phyloP scores from a whole-genome alignment of 1,140 invertebrate genomes.

The Nomia melanderi region DNA sequence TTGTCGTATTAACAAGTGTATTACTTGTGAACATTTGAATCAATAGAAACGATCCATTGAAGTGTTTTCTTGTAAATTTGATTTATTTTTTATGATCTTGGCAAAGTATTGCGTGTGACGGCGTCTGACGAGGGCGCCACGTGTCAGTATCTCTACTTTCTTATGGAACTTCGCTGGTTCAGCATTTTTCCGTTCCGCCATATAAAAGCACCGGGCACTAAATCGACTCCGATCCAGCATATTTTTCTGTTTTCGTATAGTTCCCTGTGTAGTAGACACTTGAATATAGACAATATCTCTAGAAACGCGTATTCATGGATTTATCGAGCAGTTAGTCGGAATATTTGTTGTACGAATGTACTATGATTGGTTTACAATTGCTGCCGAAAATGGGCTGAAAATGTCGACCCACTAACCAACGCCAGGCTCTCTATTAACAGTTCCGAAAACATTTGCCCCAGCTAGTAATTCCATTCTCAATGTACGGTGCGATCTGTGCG shows the following conservation, averaged over 20 bases:
- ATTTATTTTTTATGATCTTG: constrained; percentile 44
- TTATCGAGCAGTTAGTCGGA: constrained; percentile 7
- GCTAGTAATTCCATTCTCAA: constrained; percentile 71
- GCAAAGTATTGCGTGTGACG: constrained; percentile 32
- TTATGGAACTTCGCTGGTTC: constrained; percentile 63
- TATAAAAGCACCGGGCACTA: constrained; percentile 58
- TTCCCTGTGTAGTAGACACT: neutral
- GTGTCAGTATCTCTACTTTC: constrained; percentile 64
- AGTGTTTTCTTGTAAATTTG: constrained; percentile 30
- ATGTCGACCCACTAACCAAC: constrained; percentile 72
- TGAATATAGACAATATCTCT: neutral
- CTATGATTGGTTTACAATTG: constrained; percentile 67
- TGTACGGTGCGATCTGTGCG: constrained; percentile 54
- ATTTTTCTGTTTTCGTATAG: constrained; percentile 37
- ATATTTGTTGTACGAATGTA: constrained; percentile 21
- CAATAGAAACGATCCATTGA: too few species aligned
- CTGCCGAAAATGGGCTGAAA: constrained; percentile 71
- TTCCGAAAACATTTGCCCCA: constrained; percentile 78
- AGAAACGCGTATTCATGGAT: constrained; percentile 16
- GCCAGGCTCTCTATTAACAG: constrained; percentile 66
- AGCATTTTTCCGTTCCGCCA: constrained; percentile 63
- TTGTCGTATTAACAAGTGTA: too few species aligned
- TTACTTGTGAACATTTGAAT: neutral
- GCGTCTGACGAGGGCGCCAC: constrained; percentile 73
- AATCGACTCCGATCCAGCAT: constrained; percentile 53